Evolutionary conservation across 2,113 vertebrate genomes (phyloP), one percentile per base, ranked within the genome.

Genomic region (Cololabis saira): DNA sequence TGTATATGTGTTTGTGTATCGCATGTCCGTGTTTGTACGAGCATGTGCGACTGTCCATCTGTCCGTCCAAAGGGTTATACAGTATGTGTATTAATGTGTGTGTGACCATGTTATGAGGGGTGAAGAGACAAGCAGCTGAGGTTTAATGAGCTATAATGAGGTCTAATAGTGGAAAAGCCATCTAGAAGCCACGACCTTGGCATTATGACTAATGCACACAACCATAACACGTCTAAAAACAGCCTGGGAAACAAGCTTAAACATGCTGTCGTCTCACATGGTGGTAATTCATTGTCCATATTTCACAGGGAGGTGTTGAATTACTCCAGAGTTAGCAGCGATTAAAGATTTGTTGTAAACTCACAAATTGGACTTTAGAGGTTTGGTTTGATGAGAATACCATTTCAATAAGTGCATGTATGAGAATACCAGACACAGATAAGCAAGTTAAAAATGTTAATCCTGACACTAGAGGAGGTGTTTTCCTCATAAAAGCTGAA

Each of bases 111-210:
- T 84, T 74, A 55, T n/a, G 78, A 78, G 74, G 76, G 78, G 72
- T 74, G 74, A 87, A 67, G 71, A 89, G 82, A 88, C 83, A 72
- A 86, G 89, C 91, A 93, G 91, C 92, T 93, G 92, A 92, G 62
- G 81, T 58, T 74, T 93, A 92, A 93, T 92, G 91, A 91, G 86
- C 75, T 88, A 82, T 93, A 93, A 94, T 93, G 92, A 92, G 82
- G 77, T 71, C 89, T 93, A 93, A 93, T 90, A 90, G 90, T 89
- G 86, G 90, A 92, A 93, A 91, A 90, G 70, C 68, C 87, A 87
- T 92, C 87, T 86, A 84, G 83, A 81, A 91, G 85, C 87, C 90
- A 82, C 72, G 87, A 87, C 89, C 87, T 86, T 89, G 89, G 90
- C 77, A 90, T 90, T 90, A 87, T 84, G 83, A 90, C 67, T 67